phyloP scores from a whole-genome alignment of 1,140 invertebrate species.

The Listronotus bonariensis region DNA sequence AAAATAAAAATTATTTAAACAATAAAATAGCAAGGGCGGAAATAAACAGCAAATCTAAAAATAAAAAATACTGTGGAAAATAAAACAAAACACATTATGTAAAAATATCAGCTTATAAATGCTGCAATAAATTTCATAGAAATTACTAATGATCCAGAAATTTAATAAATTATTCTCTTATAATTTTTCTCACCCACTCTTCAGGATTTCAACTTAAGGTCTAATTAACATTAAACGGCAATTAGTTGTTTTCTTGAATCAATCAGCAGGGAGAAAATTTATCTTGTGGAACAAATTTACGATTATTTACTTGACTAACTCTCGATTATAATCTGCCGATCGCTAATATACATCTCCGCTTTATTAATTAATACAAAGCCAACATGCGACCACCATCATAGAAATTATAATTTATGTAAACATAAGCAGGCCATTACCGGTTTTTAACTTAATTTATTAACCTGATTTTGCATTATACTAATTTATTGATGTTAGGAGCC shows the following conservation, averaged over 20 bases:
- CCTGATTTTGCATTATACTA: neutral
- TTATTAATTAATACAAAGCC: conserved; percentile 42
- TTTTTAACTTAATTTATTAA: conserved; percentile 17
- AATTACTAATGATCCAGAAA: conserved; percentile 1
- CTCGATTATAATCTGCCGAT: conserved; percentile 23
- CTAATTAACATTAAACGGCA: conserved; percentile 14
- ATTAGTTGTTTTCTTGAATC: conserved; percentile 7
- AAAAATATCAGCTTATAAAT: no score
- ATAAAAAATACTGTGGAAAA: no score
- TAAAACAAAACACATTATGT: no score
- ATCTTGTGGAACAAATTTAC: conserved; percentile 36
- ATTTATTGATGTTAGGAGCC: no score
- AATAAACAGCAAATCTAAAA: no score
- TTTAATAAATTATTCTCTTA: neutral
- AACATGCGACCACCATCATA: conserved; percentile 44
- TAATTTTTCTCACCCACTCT: conserved; percentile 11
- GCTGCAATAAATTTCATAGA: no score
- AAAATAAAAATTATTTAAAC: no score
- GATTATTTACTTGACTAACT: conserved; percentile 29
- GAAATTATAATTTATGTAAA: conserved; percentile 43
- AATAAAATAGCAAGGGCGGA: no score
- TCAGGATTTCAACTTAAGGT: neutral
- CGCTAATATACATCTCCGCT: conserved; percentile 29
- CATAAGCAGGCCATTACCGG: conserved; percentile 37
- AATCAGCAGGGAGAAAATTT: conserved; percentile 24